Percentiles rank a stretch among this genome's conserved stretches.
Evolutionary conservation across 2,888 invertebrate genomes (phyloP).

Genomic region (Neria commutata): DNA sequence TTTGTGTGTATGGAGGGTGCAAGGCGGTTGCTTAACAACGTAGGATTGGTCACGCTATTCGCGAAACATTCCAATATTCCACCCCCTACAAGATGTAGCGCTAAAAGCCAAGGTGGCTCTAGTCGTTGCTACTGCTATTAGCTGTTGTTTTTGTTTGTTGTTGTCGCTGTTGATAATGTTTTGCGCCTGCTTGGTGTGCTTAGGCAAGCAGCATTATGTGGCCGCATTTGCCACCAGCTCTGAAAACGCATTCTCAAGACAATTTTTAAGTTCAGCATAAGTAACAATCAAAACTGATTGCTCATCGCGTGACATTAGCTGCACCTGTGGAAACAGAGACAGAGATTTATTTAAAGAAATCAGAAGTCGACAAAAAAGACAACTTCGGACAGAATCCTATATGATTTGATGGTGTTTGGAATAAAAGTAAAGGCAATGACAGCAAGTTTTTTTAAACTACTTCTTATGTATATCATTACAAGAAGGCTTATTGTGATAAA

Average conservation of each 20-base stretch:
- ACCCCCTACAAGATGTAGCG: background rate
- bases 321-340: constrained; percentile 72
- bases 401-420: background rate
- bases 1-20: constrained; percentile 15
- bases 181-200: background rate
- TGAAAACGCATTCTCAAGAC: constrained; percentile 89
- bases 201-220: constrained; percentile 46
- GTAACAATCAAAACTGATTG: constrained; percentile 95
- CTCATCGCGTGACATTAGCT: constrained; percentile 94
- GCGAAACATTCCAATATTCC: no score
- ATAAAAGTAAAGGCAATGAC: background rate
- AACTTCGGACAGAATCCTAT: background rate
- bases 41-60: background rate
- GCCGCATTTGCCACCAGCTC: constrained; percentile 68
- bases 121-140: constrained; percentile 12
- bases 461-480: background rate
- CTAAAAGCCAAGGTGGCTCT: background rate
- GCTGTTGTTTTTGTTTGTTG: constrained; percentile 4
- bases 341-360: constrained; percentile 5
- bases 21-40: background rate
- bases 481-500: background rate
- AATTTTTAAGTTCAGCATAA: constrained; percentile 93
- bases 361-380: background rate
- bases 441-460: background rate
- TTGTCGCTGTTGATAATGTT: no score